These are phyloP conservation scores for Oreortyx pictus DNA, from an alignment of 2,797 vertebrate genomes.

Conservation along the genomic window DNA sequence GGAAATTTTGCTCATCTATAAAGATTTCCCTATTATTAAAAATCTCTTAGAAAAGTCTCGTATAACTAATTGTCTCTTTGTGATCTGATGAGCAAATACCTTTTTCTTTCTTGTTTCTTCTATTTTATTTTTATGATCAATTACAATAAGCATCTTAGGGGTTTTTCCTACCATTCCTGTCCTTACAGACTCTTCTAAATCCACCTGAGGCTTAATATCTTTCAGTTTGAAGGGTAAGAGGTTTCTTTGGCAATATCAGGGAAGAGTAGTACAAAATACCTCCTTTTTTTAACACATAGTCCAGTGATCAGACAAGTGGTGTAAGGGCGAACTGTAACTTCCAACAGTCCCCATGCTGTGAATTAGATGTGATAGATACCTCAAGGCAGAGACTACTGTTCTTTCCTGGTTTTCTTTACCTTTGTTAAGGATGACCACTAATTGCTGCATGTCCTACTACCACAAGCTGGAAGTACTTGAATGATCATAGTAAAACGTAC, in stretches of 20 bases:
- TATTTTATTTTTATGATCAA: not conserved
- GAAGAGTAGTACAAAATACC: not conserved
- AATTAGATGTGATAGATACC: slow-evolving; percentile 28
- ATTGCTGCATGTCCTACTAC: not conserved
- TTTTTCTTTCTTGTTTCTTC: not conserved
- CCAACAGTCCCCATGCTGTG: not conserved
- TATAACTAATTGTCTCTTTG: not conserved
- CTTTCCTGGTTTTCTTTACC: not conserved
- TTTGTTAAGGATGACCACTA: slow-evolving; percentile 35
- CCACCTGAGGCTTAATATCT: not conserved
- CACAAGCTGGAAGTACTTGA: not conserved
- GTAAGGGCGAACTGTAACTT: slow-evolving; percentile 17
- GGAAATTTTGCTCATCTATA: not conserved
- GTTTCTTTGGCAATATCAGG: not conserved
- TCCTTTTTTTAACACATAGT: not conserved
- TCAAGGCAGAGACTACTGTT: slow-evolving; percentile 23
- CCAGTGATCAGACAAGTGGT: slow-evolving; percentile 10
- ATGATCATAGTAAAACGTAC: not conserved
- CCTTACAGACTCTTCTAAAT: not conserved
- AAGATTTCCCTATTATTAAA: not conserved
- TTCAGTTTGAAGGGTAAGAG: slow-evolving; percentile 1
- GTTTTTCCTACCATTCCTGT: not conserved
- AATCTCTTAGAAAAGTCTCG: not conserved
- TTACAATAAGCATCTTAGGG: not conserved
- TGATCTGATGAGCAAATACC: not conserved